These are phyloP conservation scores for Conomelus anceps DNA, from an alignment of 2,888 invertebrate species.

Conservation along the genomic window DNA sequence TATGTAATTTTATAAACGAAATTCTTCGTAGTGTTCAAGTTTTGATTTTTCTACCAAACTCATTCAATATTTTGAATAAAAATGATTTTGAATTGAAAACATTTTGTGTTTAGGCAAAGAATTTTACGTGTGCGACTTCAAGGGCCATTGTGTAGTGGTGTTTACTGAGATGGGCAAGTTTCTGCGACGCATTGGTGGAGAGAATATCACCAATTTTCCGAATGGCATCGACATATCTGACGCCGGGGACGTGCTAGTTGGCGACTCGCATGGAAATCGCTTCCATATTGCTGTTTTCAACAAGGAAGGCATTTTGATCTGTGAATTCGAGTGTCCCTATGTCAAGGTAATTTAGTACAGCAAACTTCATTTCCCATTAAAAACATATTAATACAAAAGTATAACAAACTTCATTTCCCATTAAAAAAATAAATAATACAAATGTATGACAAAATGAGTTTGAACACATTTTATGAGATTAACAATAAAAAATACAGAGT, in stretches of 20 bases:
- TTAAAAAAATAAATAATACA: too few relatives aligned
- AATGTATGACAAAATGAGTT: too few relatives aligned
- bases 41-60: too few relatives aligned
- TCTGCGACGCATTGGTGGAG: conserved; percentile 88
- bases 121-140: conserved; percentile 96
- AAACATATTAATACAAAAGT: too few relatives aligned
- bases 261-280: conserved; percentile 95
- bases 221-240: conserved; percentile 97
- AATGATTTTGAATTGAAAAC: too few relatives aligned
- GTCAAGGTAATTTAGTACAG: conserved; percentile 66
- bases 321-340: conserved; percentile 94
- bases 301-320: conserved; percentile 75
- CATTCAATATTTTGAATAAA: too few relatives aligned
- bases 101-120: conserved; percentile 59
- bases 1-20: too few relatives aligned
- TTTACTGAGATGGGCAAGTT: conserved; percentile 90
- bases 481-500: too few relatives aligned
- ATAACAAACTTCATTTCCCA: too few relatives aligned
- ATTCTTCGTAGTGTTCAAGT: too few relatives aligned
- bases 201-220: conserved; percentile 93
- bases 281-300: conserved; percentile 96
- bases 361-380: neutral
- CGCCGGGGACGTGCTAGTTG: conserved; percentile 92
- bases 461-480: too few relatives aligned
- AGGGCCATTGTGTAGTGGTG: conserved; percentile 95